Conservation (phyloP, 2,888 invertebrate species). For the Colostygia pectinataria region DNA sequence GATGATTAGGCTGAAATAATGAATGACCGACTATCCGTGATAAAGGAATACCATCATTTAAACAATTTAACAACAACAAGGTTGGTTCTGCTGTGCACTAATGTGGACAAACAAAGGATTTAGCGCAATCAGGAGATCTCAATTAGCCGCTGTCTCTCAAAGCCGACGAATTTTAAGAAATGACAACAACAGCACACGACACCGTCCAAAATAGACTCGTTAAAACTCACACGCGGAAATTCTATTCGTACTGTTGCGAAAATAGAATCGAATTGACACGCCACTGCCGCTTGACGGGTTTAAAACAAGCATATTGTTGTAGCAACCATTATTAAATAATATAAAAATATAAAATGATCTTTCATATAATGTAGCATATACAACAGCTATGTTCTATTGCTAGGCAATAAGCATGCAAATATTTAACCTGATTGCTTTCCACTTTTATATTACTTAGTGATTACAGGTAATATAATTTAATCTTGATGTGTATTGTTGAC, state of each 20-base stretch:
- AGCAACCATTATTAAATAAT: not conserved
- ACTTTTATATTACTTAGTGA: not conserved
- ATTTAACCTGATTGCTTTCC: not conserved
- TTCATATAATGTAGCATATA: too few relatives aligned
- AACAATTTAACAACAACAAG: conserved; percentile 1
- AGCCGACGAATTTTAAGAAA: conserved; percentile 10
- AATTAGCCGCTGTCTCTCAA: conserved; percentile 22
- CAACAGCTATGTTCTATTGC: too few relatives aligned
- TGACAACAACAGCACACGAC: conserved; percentile 38
- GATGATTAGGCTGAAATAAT: too few relatives aligned
- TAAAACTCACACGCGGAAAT: conserved; percentile 62
- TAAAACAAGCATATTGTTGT: conserved; percentile 3
- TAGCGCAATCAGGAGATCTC: conserved; percentile 16
- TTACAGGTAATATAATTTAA: conserved; percentile 8
- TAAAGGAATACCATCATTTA: not conserved
- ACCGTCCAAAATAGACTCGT: conserved; percentile 53
- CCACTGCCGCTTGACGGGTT: conserved; percentile 17
- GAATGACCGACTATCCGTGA: too few relatives aligned
- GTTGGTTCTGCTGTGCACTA: not conserved
- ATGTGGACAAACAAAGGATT: conserved; percentile 13
- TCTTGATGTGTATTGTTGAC: not conserved
- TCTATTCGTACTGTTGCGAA: conserved; percentile 48
- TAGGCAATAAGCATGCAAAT: too few relatives aligned
- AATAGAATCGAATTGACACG: conserved; percentile 50
- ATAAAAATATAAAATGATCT: too few relatives aligned